Evolutionary conservation across 2,113 vertebrate species (phyloP).

Genomic region (Notarius lentiginosus): DNA sequence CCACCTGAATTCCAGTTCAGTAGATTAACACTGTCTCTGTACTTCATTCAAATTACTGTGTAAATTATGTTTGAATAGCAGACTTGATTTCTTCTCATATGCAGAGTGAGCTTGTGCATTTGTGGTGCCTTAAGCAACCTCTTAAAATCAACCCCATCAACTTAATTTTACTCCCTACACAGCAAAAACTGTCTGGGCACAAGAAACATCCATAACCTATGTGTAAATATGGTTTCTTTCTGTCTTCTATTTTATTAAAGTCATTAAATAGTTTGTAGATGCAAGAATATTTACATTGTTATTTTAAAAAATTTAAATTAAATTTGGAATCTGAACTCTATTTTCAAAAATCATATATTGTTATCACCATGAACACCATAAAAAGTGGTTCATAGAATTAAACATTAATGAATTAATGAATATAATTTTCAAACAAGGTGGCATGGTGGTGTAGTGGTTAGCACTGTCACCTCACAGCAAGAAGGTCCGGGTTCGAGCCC

Average conservation of each 20-base stretch:
- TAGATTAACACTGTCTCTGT: conserved; percentile 8
- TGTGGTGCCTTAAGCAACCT: not conserved
- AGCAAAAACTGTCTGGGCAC: not conserved
- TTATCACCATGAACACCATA: not conserved
- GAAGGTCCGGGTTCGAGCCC: too few species aligned
- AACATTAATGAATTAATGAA: not conserved
- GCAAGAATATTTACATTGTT: not conserved
- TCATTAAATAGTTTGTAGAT: not conserved
- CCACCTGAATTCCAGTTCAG: not conserved
- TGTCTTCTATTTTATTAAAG: not conserved
- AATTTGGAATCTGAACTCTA: not conserved
- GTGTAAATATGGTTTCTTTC: not conserved
- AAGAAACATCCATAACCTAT: not conserved
- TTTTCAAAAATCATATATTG: not conserved
- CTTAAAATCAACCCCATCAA: not conserved
- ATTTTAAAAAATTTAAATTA: too few species aligned
- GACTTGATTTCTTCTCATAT: not conserved
- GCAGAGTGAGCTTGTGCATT: not conserved
- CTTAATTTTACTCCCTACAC: not conserved
- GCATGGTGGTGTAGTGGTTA: too few species aligned
- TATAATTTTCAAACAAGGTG: not conserved
- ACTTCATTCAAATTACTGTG: not conserved
- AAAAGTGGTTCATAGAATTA: not conserved
- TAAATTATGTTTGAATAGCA: conserved; percentile 20
- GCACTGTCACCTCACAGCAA: too few species aligned